phyloP scores from a whole-genome alignment of 2,113 vertebrate genomes.

The Agapornis roseicollis region DNA sequence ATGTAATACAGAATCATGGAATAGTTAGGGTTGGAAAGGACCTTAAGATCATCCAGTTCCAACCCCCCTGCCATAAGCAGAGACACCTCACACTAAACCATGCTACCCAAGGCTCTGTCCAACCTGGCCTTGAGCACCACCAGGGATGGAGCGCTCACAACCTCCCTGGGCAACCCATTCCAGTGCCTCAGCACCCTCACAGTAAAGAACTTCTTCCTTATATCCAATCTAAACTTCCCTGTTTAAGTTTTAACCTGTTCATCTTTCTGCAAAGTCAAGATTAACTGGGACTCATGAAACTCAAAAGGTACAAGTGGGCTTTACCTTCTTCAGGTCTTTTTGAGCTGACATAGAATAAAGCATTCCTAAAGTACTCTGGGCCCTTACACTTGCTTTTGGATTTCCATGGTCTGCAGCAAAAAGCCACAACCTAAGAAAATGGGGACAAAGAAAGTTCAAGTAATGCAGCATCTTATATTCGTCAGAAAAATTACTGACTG shows the following conservation, averaged over 20 bases:
- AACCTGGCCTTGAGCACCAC: too few species aligned
- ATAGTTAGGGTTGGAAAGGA: too few species aligned
- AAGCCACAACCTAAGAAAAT: constrained; percentile 74
- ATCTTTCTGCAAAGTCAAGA: not conserved
- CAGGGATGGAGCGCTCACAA: too few species aligned
- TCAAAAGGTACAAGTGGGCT: not conserved
- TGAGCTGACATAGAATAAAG: constrained; percentile 74
- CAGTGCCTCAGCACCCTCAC: too few species aligned
- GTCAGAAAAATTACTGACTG: not conserved
- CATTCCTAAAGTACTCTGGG: constrained; percentile 79
- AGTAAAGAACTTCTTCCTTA: too few species aligned
- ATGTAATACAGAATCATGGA: not conserved
- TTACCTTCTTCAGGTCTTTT: constrained; percentile 79
- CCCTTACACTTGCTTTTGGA: constrained; percentile 79
- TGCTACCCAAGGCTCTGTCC: too few species aligned
- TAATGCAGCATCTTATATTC: not conserved
- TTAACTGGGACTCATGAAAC: not conserved
- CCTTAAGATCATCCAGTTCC: too few species aligned
- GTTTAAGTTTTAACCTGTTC: not conserved
- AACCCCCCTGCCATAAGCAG: too few species aligned
- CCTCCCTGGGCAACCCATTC: too few species aligned
- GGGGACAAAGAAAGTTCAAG: not conserved
- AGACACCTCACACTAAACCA: too few species aligned
- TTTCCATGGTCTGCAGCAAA: constrained; percentile 80
- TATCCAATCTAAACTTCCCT: too few species aligned